phyloP scores from a whole-genome alignment of 2,797 vertebrate species.

The Syngnathus acus region DNA sequence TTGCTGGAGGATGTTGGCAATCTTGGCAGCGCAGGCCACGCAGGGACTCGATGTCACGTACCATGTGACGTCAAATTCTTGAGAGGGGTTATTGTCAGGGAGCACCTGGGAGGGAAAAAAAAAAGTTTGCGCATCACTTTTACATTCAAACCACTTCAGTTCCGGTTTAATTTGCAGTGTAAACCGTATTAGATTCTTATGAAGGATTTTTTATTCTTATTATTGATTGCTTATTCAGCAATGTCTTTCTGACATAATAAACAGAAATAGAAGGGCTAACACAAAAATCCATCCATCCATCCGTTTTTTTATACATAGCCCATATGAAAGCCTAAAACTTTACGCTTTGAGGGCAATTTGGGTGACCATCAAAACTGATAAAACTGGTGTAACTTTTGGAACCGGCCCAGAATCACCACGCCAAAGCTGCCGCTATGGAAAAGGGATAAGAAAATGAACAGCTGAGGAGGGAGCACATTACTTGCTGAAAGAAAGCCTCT shows the following conservation, averaged over 20 bases:
- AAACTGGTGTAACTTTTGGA: too few species aligned
- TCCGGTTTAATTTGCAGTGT: neutral
- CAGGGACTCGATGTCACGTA: constrained; percentile 93
- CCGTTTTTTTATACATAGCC: too few species aligned
- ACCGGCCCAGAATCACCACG: neutral
- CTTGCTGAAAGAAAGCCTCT: constrained; percentile 86
- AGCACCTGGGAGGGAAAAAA: constrained; percentile 59
- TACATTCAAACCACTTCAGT: neutral
- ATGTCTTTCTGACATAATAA: too few species aligned
- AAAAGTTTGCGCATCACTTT: neutral
- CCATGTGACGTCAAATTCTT: constrained; percentile 82
- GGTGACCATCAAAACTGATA: too few species aligned
- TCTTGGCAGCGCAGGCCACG: constrained; percentile 70
- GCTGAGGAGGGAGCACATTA: constrained; percentile 17
- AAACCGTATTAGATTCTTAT: neutral
- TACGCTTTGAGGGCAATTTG: too few species aligned
- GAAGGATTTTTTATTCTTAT: neutral
- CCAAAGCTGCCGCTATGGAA: neutral
- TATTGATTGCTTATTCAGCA: neutral
- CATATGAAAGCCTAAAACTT: too few species aligned
- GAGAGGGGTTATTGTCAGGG: constrained; percentile 65
- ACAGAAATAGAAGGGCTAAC: too few species aligned
- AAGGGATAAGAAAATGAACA: neutral
- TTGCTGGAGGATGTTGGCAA: constrained; percentile 70
- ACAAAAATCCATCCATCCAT: too few species aligned